Evolutionary conservation across 92 coral and sea anemone genomes (phyloP), one percentile per base, ranked within the genome.

Genomic region (Bergia sp.): DNA sequence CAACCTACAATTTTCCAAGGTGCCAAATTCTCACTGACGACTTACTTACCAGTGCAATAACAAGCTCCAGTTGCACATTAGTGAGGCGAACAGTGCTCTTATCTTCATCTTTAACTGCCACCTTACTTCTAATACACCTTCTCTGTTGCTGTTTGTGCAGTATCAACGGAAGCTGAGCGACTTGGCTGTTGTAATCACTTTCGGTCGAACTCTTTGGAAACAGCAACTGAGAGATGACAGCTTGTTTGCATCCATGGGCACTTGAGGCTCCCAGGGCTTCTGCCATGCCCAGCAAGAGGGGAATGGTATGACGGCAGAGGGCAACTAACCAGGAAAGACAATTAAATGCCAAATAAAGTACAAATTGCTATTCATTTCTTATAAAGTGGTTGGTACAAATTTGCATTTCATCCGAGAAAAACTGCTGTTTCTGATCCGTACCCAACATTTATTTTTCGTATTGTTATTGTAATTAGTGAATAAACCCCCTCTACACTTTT

Each of bases 211-310:
- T 83, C 79, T 81, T 91, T 53, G 96, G 90, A 5, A 87, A 87
- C 42, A 95, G 80, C 38, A 94, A 66, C 84, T 92, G 84, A 23
- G 93, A 76, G 29, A 94, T 91, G 38, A 92, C 93, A 47, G 92
- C 81, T 67, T 91, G 92, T 85, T 92, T 82, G 1, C 92, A 91
- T 40, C 91, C 89, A 71, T 91, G 88, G 8, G 90, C 91, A 73
- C 92, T 92, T 20, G 98, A 94, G 2, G 94, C 92, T 15, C 99
- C 98, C 15, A 97, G 89, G 29, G 99, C 99, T 85, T 97, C 98
- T 15, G 98, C 92, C 86, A 96, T 90, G 38, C 99, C 99, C 69
- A 96, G 92, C 41, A 97, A 92, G 16, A 97, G 88, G 11, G 99
- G 99, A 38, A 97, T 71, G 37, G 96, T 94, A 65, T 91, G 91